Percentiles rank a stretch among this genome's conserved stretches.
phyloP scores from a whole-genome alignment of 1,140 invertebrate genomes.

The Cephus cinctus region DNA sequence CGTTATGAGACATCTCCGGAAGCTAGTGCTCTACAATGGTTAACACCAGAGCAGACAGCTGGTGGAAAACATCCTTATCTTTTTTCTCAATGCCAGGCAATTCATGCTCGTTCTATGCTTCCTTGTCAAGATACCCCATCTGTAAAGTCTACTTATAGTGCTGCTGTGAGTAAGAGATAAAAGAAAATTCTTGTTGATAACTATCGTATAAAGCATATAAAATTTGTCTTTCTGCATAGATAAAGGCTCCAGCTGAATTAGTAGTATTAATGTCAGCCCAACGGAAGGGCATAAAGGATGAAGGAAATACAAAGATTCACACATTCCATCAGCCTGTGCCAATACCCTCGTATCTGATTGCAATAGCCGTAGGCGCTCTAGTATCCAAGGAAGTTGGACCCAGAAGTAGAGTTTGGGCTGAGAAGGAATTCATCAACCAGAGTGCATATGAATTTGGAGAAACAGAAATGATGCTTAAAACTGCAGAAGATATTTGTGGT shows the following conservation, averaged over 20 bases:
- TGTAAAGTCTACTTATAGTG: slow-evolving; percentile 86
- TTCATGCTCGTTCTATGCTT: slow-evolving; percentile 83
- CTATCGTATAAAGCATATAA: slow-evolving; percentile 3
- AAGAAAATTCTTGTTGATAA: too few species aligned
- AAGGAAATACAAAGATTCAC: slow-evolving; percentile 51
- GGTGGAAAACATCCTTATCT: slow-evolving; percentile 86
- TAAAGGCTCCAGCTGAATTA: slow-evolving; percentile 72
- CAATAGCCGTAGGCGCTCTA: slow-evolving; percentile 83
- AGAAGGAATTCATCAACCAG: slow-evolving; percentile 80
- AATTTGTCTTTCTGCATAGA: slow-evolving; percentile 50
- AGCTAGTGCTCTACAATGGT: slow-evolving; percentile 86
- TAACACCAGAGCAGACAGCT: slow-evolving; percentile 81
- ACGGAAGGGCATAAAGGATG: slow-evolving; percentile 49
- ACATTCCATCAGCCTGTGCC: slow-evolving; percentile 77
- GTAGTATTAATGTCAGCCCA: slow-evolving; percentile 90
- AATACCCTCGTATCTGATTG: slow-evolving; percentile 77
- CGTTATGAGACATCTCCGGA: slow-evolving; percentile 73
- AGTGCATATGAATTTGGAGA: slow-evolving; percentile 87
- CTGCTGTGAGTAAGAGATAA: slow-evolving; percentile 61
- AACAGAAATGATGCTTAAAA: slow-evolving; percentile 80
- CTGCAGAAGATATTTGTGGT: slow-evolving; percentile 80
- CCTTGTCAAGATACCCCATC: slow-evolving; percentile 94
- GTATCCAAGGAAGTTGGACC: slow-evolving; percentile 76
- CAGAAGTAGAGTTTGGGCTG: slow-evolving; percentile 83
- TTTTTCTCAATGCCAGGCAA: slow-evolving; percentile 92